Evolutionary conservation across 1,140 invertebrate species (phyloP).

Genomic region (Aphis craccivora): DNA sequence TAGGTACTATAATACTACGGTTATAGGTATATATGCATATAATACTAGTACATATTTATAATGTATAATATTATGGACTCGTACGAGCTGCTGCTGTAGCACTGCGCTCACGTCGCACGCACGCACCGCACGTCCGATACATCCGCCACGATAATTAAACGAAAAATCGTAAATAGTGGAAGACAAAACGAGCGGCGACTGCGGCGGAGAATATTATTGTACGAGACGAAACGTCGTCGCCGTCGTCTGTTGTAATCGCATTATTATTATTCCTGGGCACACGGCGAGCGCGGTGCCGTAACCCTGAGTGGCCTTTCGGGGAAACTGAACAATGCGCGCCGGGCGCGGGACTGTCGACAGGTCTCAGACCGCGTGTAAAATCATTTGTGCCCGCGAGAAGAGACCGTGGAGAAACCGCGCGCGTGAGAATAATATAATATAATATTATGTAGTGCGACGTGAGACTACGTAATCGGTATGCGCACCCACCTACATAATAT

Average conservation of each 20-base stretch:
- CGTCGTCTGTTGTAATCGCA: neutral
- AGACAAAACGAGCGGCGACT: slow-evolving; percentile 24
- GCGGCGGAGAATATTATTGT: neutral
- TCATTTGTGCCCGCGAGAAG: neutral
- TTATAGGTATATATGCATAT: neutral
- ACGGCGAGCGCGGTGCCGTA: neutral
- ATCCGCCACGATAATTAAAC: slow-evolving; percentile 54
- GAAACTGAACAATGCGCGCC: slow-evolving; percentile 44
- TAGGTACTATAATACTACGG: neutral
- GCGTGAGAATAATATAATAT: neutral
- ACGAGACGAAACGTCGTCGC: slow-evolving; percentile 6
- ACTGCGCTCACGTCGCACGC: neutral
- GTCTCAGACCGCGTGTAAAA: slow-evolving; percentile 40
- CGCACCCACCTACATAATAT: neutral
- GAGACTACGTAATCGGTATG: neutral
- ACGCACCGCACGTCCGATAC: slow-evolving; percentile 29
- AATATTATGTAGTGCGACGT: neutral
- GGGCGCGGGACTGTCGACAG: slow-evolving; percentile 11
- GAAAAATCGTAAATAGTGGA: slow-evolving; percentile 44
- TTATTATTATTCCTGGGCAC: slow-evolving; percentile 44
- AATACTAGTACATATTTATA: neutral
- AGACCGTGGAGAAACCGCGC: slow-evolving; percentile 38
- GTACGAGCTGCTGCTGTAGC: neutral
- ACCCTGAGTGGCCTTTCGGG: slow-evolving; percentile 30
- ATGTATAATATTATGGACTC: neutral